Percentiles rank a stretch among this genome's conserved stretches.
Conservation (phyloP, 2,113 vertebrate species). For the Cheilinus undulatus region DNA sequence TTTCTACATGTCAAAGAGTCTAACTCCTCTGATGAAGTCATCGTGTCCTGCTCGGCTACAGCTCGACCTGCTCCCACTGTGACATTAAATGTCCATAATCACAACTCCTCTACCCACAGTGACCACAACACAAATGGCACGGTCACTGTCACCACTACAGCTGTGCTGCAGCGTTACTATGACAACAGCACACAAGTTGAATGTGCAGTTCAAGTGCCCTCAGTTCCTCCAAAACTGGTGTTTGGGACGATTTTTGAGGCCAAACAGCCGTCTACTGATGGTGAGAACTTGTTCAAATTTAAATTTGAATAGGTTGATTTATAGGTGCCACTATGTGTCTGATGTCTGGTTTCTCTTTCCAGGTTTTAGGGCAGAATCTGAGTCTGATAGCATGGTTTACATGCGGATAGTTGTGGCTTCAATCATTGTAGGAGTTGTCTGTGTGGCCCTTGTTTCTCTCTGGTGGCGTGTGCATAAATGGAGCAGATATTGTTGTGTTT, state of each 20-base stretch:
- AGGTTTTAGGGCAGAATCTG: background rate
- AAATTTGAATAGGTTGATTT: too few species aligned
- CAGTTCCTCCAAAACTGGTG: background rate
- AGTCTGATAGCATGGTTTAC: background rate
- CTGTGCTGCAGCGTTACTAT: background rate
- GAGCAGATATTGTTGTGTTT: too few species aligned
- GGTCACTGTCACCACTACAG: slow-evolving; percentile 26
- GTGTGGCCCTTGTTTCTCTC: too few species aligned
- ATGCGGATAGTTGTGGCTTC: too few species aligned
- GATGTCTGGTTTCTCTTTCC: background rate
- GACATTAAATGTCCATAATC: background rate
- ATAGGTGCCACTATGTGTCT: too few species aligned
- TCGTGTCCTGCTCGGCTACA: slow-evolving; percentile 62
- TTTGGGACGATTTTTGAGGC: background rate
- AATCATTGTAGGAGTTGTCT: too few species aligned
- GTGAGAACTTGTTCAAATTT: too few species aligned
- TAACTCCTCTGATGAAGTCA: background rate
- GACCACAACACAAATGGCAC: slow-evolving; percentile 39
- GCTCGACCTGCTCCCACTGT: slow-evolving; percentile 56
- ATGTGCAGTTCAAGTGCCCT: background rate
- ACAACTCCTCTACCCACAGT: background rate
- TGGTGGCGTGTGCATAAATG: too few species aligned
- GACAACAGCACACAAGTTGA: background rate
- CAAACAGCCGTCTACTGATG: background rate
- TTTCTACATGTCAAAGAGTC: slow-evolving; percentile 13